These are phyloP conservation scores for Ondatra zibethicus DNA, from an alignment of 2,113 vertebrate species.

Conservation along the genomic window DNA sequence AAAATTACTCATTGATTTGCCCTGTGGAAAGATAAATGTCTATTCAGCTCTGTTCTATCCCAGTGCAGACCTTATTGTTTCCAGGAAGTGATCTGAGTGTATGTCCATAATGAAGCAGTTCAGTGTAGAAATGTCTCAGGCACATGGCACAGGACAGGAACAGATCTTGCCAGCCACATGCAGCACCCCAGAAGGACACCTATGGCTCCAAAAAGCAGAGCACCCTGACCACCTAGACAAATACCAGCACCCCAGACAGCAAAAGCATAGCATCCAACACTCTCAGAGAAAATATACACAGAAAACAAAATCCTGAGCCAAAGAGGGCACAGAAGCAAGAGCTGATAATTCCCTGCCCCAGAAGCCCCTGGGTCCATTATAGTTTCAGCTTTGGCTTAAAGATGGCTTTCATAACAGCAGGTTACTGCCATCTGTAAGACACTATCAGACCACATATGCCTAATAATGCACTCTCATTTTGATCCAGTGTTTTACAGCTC, in stretches of 20 bases:
- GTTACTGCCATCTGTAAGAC: conserved; percentile 68
- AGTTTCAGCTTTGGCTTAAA: not conserved
- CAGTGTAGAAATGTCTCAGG: not conserved
- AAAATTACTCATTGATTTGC: conserved; percentile 78
- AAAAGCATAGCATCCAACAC: not conserved
- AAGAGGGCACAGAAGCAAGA: not conserved
- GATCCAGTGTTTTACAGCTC: conserved; percentile 61
- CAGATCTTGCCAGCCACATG: not conserved
- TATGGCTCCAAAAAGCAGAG: not conserved
- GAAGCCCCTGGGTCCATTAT: conserved; percentile 19
- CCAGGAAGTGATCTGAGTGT: conserved; percentile 43
- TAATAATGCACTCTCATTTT: conserved; percentile 57
- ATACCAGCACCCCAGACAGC: not conserved
- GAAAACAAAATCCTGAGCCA: not conserved
- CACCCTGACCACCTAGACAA: not conserved
- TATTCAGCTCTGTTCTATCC: conserved; percentile 48
- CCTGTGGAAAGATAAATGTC: conserved; percentile 76
- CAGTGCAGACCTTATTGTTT: conserved; percentile 46
- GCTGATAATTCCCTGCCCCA: not conserved
- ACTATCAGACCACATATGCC: conserved; percentile 64
- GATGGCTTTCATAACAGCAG: conserved; percentile 52
- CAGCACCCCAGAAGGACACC: not conserved
- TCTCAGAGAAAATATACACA: not conserved
- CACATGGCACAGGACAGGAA: not conserved
- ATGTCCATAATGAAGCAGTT: conserved; percentile 43